Evolutionary conservation across 2,888 invertebrate species (phyloP).

Genomic region (Dynastes hyllus): DNA sequence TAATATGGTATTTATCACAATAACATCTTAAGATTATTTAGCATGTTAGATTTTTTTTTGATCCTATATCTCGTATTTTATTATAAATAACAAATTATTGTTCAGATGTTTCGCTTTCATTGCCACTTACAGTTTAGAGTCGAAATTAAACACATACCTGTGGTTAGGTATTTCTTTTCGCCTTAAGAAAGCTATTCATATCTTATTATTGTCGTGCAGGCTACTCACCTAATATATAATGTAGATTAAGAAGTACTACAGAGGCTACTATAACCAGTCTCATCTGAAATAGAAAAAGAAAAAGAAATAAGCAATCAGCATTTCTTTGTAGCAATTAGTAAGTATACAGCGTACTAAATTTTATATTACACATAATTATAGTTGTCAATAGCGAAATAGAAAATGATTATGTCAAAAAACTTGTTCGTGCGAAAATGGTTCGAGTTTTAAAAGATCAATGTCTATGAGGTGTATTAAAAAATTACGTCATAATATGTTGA

Average conservation of each 20-base stretch:
- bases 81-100: background rate
- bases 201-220: background rate
- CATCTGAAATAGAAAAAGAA: constrained; percentile 49
- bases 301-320: constrained; percentile 17
- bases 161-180: background rate
- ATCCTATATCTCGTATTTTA: background rate
- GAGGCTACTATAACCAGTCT: constrained; percentile 40
- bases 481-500: too few relatives aligned
- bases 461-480: too few relatives aligned
- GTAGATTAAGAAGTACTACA: constrained; percentile 37
- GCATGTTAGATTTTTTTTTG: too few relatives aligned
- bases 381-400: background rate
- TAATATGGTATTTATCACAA: too few relatives aligned
- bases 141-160: too few relatives aligned
- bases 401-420: too few relatives aligned
- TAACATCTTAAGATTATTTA: too few relatives aligned
- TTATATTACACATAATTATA: background rate
- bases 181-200: background rate
- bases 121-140: too few relatives aligned
- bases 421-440: too few relatives aligned
- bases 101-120: too few relatives aligned
- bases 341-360: background rate
- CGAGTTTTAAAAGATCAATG: too few relatives aligned
- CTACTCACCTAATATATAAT: constrained; percentile 38
- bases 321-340: background rate